phyloP scores from a whole-genome alignment of 2,797 vertebrate genomes.

The Catostomus latipinnis region DNA sequence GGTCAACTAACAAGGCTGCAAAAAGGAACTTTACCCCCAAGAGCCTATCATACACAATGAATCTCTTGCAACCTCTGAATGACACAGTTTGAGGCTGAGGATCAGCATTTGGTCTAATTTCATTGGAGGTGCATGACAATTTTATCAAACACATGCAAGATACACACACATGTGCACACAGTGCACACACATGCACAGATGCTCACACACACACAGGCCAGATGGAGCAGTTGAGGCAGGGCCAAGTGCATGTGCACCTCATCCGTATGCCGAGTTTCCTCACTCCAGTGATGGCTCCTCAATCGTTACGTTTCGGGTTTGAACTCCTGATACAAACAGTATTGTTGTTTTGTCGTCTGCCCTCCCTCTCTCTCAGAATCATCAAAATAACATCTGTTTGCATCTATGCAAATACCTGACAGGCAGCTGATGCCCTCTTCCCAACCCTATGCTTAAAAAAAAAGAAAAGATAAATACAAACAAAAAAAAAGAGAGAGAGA shows the following conservation, averaged over 20 bases:
- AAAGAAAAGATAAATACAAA: slow-evolving; percentile 32
- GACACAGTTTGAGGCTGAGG: slow-evolving; percentile 12
- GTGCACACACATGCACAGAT: slow-evolving; percentile 54
- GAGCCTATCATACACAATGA: background rate
- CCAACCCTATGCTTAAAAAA: slow-evolving; percentile 54
- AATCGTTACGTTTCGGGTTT: slow-evolving; percentile 45
- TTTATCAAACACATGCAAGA: slow-evolving; percentile 43
- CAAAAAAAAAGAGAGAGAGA: slow-evolving; percentile 28
- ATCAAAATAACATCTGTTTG: slow-evolving; percentile 84
- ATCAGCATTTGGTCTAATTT: slow-evolving; percentile 42
- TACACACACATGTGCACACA: slow-evolving; percentile 32
- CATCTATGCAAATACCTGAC: slow-evolving; percentile 77
- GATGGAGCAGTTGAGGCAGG: slow-evolving; percentile 59
- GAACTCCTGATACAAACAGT: slow-evolving; percentile 41
- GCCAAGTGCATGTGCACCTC: slow-evolving; percentile 51
- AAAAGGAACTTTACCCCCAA: too few species aligned
- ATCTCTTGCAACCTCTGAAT: background rate
- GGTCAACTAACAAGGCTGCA: background rate
- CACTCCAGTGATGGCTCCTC: slow-evolving; percentile 33
- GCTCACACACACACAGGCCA: slow-evolving; percentile 51
- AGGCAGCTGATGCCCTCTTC: slow-evolving; percentile 74
- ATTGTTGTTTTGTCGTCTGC: slow-evolving; percentile 56
- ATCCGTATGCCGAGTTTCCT: slow-evolving; percentile 50
- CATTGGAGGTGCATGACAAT: slow-evolving; percentile 37
- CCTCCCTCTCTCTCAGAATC: slow-evolving; percentile 63